These are phyloP conservation scores for Pyralis farinalis DNA, from an alignment of 2,888 invertebrate species.

Conservation along the genomic window DNA sequence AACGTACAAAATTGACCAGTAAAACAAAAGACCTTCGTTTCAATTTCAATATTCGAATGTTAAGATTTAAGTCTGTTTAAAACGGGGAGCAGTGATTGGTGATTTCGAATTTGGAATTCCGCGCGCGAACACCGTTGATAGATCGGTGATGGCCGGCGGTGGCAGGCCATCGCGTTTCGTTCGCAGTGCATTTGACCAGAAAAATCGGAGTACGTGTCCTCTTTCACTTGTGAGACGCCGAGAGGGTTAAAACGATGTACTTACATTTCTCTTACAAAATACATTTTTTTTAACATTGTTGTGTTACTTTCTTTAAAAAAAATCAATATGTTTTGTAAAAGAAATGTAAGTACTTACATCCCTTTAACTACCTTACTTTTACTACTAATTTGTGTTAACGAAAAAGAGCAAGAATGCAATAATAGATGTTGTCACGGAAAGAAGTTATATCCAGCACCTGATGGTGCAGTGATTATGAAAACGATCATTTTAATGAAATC, in stretches of 20 bases:
- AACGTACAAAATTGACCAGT: slow-evolving; percentile 46
- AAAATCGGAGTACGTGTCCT: slow-evolving; percentile 61
- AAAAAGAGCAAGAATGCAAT: too few species aligned
- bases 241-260: slow-evolving; percentile 27
- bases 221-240: slow-evolving; percentile 30
- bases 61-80: slow-evolving; percentile 56
- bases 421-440: too few species aligned
- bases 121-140: slow-evolving; percentile 65
- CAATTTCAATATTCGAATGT: slow-evolving; percentile 56
- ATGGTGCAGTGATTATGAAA: too few species aligned
- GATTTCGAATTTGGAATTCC: slow-evolving; percentile 71
- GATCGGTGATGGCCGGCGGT: slow-evolving; percentile 61
- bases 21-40: slow-evolving; percentile 55
- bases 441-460: too few species aligned
- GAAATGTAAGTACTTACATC: not conserved
- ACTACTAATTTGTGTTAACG: too few species aligned
- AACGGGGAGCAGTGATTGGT: slow-evolving; percentile 57
- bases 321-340: too few species aligned
- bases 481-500: too few species aligned
- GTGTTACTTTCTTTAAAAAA: not conserved
- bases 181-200: slow-evolving; percentile 69
- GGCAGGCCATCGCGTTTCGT: slow-evolving; percentile 42
- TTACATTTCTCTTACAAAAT: too few species aligned
- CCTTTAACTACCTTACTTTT: too few species aligned
- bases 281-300: too few species aligned